A percentile compares a stretch with the other conserved stretches of the same genome.
phyloP scores from a whole-genome alignment of 2,888 invertebrate genomes.

The Neoaliturus tenellus region DNA sequence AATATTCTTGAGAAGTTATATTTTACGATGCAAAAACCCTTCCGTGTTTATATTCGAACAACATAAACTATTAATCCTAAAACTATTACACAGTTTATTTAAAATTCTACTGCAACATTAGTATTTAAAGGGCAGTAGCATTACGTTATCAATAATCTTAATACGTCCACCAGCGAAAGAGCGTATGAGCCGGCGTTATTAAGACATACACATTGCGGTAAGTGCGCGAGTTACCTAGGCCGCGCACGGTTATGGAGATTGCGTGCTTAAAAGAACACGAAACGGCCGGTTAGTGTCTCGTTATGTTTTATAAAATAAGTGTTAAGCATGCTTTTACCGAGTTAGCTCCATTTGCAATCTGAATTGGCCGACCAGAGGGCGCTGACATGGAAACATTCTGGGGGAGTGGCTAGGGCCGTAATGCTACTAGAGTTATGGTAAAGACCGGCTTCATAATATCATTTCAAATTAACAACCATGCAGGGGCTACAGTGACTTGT shows the following conservation, averaged over 20 bases:
- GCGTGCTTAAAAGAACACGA: not conserved
- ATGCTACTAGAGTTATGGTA: too few species aligned
- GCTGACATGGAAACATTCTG: too few species aligned
- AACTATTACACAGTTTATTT: too few species aligned
- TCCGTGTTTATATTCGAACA: too few species aligned
- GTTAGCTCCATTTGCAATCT: not conserved
- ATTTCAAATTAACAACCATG: too few species aligned
- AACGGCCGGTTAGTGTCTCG: not conserved
- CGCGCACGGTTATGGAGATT: not conserved
- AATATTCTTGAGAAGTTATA: too few species aligned
- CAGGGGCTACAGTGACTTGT: too few species aligned
- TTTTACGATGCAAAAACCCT: too few species aligned
- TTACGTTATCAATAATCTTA: not conserved
- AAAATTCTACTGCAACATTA: not conserved
- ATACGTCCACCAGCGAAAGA: not conserved
- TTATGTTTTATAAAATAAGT: constrained; percentile 1
- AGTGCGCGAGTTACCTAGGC: not conserved
- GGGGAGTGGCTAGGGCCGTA: too few species aligned
- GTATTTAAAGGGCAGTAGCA: not conserved
- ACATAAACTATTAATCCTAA: too few species aligned
- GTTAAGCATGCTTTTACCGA: not conserved
- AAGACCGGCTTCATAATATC: too few species aligned
- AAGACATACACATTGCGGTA: not conserved
- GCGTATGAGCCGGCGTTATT: not conserved
- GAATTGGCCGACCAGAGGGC: not conserved